Evolutionary conservation across 2,888 invertebrate genomes (phyloP), one percentile per base, ranked within the genome.

Genomic region (Rhagium mordax): DNA sequence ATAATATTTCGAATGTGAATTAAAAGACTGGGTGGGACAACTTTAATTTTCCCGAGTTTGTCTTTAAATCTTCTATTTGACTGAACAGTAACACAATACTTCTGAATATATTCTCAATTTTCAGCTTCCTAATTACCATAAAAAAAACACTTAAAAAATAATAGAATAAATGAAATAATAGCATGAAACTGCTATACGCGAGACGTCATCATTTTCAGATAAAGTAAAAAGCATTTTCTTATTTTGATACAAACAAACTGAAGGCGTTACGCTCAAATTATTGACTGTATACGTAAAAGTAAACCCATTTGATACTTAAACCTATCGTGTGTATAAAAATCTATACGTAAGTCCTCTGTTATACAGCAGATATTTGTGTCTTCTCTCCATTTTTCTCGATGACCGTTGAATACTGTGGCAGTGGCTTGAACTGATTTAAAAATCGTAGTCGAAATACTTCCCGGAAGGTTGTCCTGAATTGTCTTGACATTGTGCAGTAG

Each of bases 401-500:
- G 27, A 74, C 75, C 20, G 70, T 75, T 16, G 75, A 65, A 49
- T 79, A 76, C 33, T 77, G 78, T 1, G 75, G 74, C 3, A 71
- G 49, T 8, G 78, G 73, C 51, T 73, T 76, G 61, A 79, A 74
- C 16, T 74, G 78, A 20, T 75, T 65, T 5, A 79, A 60, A 20
- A 75, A 73, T 13, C 72, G 74, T 49, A 77, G 93, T 59, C 92
- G 89, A 85, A 97, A 97, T 41, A 96, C 90, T 77, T 93, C 89
- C 49, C 92, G 92, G 85, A 96, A 95, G 1, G 95, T 95, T 75
- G 91, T 91, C 15, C 98, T 91, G 88, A 98, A 98, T 89, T 97
- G 97, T 51, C 95, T 91, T 80, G 96, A 96, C 98, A 98, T 98
- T 79, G 95, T 93, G 89, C 97, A 98, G 89, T 98, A 98, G 69